Conservation (phyloP, 1,140 invertebrate species). For the Drosophila littoralis region DNA sequence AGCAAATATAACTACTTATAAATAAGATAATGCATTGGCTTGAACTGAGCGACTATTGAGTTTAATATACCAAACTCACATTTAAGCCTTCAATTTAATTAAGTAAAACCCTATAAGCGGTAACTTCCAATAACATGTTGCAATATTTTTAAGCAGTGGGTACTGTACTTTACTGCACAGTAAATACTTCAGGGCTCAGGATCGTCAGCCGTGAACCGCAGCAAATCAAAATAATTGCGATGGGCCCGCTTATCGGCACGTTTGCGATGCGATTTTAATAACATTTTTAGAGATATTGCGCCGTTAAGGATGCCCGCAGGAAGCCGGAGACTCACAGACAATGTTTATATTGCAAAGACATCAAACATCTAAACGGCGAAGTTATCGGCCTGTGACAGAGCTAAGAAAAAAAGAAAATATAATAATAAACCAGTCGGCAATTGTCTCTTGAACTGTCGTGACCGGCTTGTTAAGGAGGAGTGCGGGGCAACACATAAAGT, state of each 20-base stretch:
- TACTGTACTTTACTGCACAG: conserved; percentile 3
- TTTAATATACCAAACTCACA: no score
- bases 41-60: no score
- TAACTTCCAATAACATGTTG: no score
- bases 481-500: conserved; percentile 52
- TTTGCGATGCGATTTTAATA: conserved; percentile 74
- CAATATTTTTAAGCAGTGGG: no score
- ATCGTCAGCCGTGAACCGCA: conserved; percentile 24
- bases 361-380: conserved; percentile 61
- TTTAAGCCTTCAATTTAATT: no score
- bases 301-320: conserved; percentile 47
- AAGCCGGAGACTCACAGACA: conserved; percentile 9
- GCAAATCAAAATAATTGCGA: conserved; percentile 67
- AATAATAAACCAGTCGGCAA: conserved; percentile 79
- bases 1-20: no score
- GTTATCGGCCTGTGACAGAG: conserved; percentile 61
- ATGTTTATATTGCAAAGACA: conserved; percentile 73
- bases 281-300: conserved; percentile 72
- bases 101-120: no score
- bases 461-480: background rate
- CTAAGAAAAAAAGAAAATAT: conserved; percentile 35
- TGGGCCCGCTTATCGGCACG: conserved; percentile 48
- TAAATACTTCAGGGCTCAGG: background rate
- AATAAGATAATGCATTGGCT: no score
- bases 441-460: conserved; percentile 55